Evolutionary conservation across 2,113 vertebrate genomes (phyloP).

Genomic region (Procapra przewalskii): DNA sequence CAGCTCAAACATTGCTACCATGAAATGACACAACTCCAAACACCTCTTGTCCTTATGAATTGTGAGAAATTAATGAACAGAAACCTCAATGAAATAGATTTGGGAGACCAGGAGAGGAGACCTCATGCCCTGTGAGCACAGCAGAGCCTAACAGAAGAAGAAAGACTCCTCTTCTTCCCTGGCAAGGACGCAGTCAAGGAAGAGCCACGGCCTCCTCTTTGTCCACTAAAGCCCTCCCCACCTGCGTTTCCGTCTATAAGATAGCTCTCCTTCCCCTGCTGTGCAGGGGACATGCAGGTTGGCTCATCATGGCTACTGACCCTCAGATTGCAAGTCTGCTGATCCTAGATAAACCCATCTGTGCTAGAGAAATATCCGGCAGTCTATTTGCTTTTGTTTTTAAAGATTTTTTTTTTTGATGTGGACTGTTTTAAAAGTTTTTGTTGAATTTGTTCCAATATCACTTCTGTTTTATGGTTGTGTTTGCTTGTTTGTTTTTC

Average conservation of each 20-base stretch:
- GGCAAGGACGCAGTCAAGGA: not conserved
- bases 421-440: not conserved
- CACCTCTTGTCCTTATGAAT: not conserved
- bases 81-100: not conserved
- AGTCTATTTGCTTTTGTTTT: not conserved
- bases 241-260: rapidly evolving
- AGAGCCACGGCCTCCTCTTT: not conserved
- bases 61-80: not conserved
- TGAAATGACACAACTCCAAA: not conserved
- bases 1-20: not conserved
- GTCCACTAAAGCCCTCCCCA: not conserved
- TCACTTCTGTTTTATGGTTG: not conserved
- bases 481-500: not conserved
- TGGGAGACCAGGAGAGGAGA: not conserved
- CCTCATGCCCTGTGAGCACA: not conserved
- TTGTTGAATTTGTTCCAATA: not conserved
- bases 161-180: not conserved
- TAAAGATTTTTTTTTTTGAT: not conserved
- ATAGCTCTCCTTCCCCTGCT: not conserved
- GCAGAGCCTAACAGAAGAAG: not conserved
- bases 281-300: not conserved
- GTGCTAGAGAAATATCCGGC: not conserved
- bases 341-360: not conserved
- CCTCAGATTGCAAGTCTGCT: not conserved
- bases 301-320: not conserved